A percentile compares a stretch with the other conserved stretches of the same genome.
Evolutionary conservation across 1,140 invertebrate genomes (phyloP).

Genomic region (Cotesia chilonis): DNA sequence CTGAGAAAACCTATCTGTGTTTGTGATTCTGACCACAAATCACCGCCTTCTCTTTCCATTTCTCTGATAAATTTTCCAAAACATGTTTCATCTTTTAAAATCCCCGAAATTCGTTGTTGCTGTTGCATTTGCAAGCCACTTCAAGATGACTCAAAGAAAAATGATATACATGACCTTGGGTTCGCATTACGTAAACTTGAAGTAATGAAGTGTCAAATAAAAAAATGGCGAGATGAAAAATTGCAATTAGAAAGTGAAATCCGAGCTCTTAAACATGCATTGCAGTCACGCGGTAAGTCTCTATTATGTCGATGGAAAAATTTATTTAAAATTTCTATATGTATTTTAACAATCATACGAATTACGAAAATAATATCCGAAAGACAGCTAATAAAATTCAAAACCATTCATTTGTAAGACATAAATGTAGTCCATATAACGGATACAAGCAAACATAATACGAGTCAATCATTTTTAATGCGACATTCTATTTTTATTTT

Average conservation of each 20-base stretch:
- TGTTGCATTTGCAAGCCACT: slow-evolving; percentile 52
- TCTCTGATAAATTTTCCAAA: background rate
- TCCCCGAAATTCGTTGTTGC: slow-evolving; percentile 47
- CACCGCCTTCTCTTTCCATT: background rate
- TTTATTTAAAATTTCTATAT: no score
- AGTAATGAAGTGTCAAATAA: slow-evolving; percentile 59
- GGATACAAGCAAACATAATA: no score
- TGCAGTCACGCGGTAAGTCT: slow-evolving; percentile 50
- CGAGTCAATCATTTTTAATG: no score
- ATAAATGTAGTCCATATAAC: no score
- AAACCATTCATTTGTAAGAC: no score
- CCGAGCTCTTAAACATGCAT: slow-evolving; percentile 51
- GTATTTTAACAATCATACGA: no score
- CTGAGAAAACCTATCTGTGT: background rate
- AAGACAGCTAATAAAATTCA: no score
- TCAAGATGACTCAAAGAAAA: slow-evolving; percentile 47
- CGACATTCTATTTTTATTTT: no score
- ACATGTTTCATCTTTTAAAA: slow-evolving; percentile 30
- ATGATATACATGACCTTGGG: slow-evolving; percentile 51
- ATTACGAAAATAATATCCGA: no score
- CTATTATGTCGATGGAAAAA: no score
- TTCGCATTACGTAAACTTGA: slow-evolving; percentile 55
- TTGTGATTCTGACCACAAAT: slow-evolving; percentile 1
- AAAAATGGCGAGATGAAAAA: slow-evolving; percentile 55
- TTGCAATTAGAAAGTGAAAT: slow-evolving; percentile 54